Base-by-base conservation (phyloP, 2,797 vertebrate species). In the Spea hammondii region DNA sequence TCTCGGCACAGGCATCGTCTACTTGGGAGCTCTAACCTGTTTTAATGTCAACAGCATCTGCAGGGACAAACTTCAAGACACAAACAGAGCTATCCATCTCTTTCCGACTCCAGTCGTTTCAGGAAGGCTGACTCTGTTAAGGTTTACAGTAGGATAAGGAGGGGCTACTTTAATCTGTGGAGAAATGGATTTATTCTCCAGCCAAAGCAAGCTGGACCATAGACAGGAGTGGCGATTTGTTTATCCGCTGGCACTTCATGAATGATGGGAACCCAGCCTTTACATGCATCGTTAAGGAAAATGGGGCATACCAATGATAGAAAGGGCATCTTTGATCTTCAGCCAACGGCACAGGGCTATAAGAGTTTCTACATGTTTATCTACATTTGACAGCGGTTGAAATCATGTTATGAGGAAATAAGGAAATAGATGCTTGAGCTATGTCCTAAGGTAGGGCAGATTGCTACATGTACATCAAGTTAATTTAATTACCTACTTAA, bases 211-310 rank as follows among this genome's bases (percentile, higher is more conserved):
- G 90, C 89, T 87, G 88, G 85, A 84, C 89, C 83, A 45, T 2
- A 84, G 85, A 86, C 50, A 78, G 81, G 88, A 86, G 89, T 86
- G 86, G 89, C 88, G 84, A 87, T 88, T 89, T 93, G 92, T 93
- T 92, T 93, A 92, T 90, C 82, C 88, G 87, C 87, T 91, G 91
- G 92, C 91, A 91, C 87, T 90, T 89, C 89, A 90, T 90, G 90
- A 89, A 88, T 89, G 87, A 86, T 89, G 87, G 88, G 91, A 91
- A 92, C 89, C 88, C 88, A 85, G 79, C 89, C 87, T 89, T 89
- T 83, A 85, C 87, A 88, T 89, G 83, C 85, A 80, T 84, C 79
- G 82, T 72, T 72, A 74, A 83, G 83, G 84, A 89, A 91, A 89
- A 91, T 89, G 88, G 90, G 87, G 89, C 90, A 88, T 66, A 77